These are phyloP conservation scores for Thysanoteuthis rhombus DNA, from an alignment of 2,888 invertebrate species.

Conservation along the genomic window DNA sequence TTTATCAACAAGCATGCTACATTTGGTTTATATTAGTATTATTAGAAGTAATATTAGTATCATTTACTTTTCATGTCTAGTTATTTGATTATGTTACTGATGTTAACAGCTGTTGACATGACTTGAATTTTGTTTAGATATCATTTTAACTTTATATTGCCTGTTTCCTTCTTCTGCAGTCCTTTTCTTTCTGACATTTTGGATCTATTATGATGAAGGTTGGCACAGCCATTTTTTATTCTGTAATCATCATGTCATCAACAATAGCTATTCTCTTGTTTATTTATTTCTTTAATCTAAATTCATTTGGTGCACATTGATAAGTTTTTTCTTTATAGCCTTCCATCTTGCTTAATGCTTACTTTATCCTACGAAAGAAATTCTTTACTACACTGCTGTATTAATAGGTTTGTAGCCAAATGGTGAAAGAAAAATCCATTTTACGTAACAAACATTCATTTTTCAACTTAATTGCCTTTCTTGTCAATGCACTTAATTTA, in stretches of 20 bases:
- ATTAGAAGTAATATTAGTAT: no score
- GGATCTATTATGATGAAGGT: background rate
- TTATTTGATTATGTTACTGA: no score
- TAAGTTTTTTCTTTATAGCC: background rate
- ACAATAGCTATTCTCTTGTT: background rate
- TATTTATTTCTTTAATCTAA: background rate
- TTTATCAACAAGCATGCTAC: no score
- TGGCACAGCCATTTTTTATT: background rate
- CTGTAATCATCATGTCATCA: background rate
- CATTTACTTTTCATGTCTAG: no score
- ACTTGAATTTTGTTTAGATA: background rate
- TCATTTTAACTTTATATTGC: background rate
- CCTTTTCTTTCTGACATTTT: background rate
- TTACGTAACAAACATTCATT: background rate
- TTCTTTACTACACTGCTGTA: no score
- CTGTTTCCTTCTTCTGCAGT: no score
- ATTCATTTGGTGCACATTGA: background rate
- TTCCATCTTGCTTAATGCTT: background rate
- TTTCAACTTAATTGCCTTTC: background rate
- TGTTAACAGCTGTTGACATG: background rate
- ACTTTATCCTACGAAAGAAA: background rate
- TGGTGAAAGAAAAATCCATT: background rate
- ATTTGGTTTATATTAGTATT: no score
- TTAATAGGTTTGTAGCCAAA: background rate
- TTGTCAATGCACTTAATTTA: background rate